Conservation (phyloP, 2,113 vertebrate species). For the rat (Rattus norvegicus) region GRCr8 NC_086027.1:30205501-30206000, state of each 20-base stretch:
- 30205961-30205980: neutral
- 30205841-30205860: neutral
- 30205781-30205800: neutral
- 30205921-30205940: neutral
- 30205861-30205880: neutral
- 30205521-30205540: neutral
- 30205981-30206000: neutral
- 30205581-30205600: neutral
- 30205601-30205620: constrained; percentile 25
- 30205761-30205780: neutral
- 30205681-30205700: neutral
- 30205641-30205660: neutral
- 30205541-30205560: constrained; percentile 17
- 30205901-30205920: neutral
- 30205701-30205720: constrained; percentile 57
- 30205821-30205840: neutral
- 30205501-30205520: constrained; percentile 6
- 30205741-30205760: no score
- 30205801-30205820: neutral
- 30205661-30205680: constrained; percentile 50
- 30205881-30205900: no score
- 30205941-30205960: neutral
- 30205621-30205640: constrained; percentile 7
- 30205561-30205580: neutral
- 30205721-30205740: no score